A percentile compares a stretch with the other conserved stretches of the same genome.
Evolutionary conservation across 2,797 vertebrate genomes (phyloP).

Genomic region (Acropternis orthonyx): DNA sequence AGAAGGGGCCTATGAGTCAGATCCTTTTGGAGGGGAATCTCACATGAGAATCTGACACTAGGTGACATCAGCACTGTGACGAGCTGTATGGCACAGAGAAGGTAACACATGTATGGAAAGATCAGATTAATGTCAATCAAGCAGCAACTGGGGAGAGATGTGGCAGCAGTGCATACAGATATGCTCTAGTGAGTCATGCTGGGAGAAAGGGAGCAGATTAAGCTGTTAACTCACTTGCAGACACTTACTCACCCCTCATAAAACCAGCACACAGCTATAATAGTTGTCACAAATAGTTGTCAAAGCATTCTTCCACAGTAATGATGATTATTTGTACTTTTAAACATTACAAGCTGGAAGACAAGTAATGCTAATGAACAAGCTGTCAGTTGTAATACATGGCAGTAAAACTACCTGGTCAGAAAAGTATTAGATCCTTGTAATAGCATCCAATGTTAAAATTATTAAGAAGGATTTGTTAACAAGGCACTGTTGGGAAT

Average conservation of each 20-base stretch:
- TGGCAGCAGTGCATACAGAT: neutral
- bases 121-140: neutral
- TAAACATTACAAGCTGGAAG: neutral
- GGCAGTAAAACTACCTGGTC: neutral
- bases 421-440: neutral
- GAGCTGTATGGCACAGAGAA: neutral
- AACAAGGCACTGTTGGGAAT: neutral
- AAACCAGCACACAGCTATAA: constrained; percentile 17
- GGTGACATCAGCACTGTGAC: neutral
- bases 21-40: neutral
- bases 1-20: neutral
- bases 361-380: neutral
- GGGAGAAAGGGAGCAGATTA: constrained; percentile 18
- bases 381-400: neutral
- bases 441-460: neutral
- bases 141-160: neutral
- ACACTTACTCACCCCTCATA: neutral
- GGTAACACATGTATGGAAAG: neutral
- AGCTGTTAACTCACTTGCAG: constrained; percentile 45
- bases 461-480: neutral
- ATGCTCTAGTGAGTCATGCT: neutral
- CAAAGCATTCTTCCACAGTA: neutral
- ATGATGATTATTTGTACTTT: neutral
- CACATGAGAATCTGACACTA: neutral
- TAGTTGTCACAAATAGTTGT: constrained; percentile 35